Base-by-base conservation (phyloP, 1,140 invertebrate species). In the Drosophila rufa region DNA sequence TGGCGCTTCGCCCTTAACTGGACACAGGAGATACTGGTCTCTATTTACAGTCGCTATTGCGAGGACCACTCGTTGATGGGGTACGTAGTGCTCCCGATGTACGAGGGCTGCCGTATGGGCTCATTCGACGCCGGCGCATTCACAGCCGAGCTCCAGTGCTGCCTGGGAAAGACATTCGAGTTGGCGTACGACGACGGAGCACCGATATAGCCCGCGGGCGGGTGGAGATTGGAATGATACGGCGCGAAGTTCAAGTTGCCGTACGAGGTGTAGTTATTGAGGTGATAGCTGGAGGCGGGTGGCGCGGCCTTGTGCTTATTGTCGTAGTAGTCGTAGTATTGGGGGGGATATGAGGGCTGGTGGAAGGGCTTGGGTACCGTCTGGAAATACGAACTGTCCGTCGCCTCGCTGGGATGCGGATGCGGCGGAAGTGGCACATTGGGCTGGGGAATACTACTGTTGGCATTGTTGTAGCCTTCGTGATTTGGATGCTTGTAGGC, bases 301-400 rank as follows among this genome's bases (percentile, higher is more conserved):
- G 86, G 46, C 43, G 81, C 36, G 15, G 81, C 38, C 73, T 89
- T 81, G 25, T 70, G 82, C 82, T 90, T 90, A 85, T 91, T 90
- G 71, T 90, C 86, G 46, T 90, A 90, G 47, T 86, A 90, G 40
- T 90, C 87, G 58, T 90, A 90, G 61, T 90, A 90, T 76, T 90
- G 85, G n/a, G 81, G 86, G 8, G 85, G 79, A 57, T 82, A 82
- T 8, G 85, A 22, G 56, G 83, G 85, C 57, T 85, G 85, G 53
- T 85, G 85, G 57, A 85, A 70, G 48, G 81, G 80, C 46, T 84
- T 90, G 40, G 61, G 66, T 5, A 56, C 53, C 25, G 53, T 38
- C 30, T 89, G 60, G 45, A 91, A 90, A 45, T 82, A 91, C 15
- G 75, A 69, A 30, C 71, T 85, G 43, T 91, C 85, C 9, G 82